Conservation (phyloP, 2,797 vertebrate genomes). For the Sebastes steindachneri region DNA sequence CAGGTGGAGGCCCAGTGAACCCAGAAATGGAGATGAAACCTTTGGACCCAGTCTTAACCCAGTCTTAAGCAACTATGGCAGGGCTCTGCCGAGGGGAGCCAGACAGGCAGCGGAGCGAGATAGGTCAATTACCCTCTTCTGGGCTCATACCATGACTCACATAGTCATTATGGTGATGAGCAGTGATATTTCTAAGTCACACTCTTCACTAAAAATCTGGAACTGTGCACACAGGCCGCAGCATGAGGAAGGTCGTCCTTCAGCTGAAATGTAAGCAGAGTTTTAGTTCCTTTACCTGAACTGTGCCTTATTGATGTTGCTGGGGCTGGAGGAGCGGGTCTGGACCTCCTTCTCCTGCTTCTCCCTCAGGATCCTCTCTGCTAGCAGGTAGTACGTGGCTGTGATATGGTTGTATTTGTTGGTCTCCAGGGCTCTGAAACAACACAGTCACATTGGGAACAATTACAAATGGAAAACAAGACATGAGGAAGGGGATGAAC, state of each 20-base stretch:
- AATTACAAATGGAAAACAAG: neutral
- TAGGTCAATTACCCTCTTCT: constrained; percentile 28
- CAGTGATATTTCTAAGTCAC: neutral
- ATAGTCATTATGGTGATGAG: constrained; percentile 29
- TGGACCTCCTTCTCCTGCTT: constrained; percentile 98
- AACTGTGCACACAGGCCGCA: neutral
- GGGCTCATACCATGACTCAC: constrained; percentile 13
- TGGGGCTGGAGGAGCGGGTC: constrained; percentile 94
- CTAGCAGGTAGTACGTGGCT: constrained; percentile 97
- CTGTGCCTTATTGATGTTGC: constrained; percentile 94
- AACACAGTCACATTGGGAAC: neutral
- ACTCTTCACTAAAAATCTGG: neutral
- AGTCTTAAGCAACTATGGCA: constrained; percentile 3
- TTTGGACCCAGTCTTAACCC: constrained; percentile 26
- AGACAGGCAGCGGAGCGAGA: neutral
- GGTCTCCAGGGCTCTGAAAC: constrained; percentile 93
- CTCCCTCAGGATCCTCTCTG: constrained; percentile 95
- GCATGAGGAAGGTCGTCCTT: neutral
- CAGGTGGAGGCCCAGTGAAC: constrained; percentile 27
- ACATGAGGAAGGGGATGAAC: neutral
- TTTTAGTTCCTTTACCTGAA: constrained; percentile 87
- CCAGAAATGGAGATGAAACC: constrained; percentile 40
- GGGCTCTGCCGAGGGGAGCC: neutral
- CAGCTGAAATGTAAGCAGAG: neutral
- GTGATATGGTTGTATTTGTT: constrained; percentile 99